Evolutionary conservation across 2,113 vertebrate species (phyloP).

Genomic region (Saguinus imperator): DNA sequence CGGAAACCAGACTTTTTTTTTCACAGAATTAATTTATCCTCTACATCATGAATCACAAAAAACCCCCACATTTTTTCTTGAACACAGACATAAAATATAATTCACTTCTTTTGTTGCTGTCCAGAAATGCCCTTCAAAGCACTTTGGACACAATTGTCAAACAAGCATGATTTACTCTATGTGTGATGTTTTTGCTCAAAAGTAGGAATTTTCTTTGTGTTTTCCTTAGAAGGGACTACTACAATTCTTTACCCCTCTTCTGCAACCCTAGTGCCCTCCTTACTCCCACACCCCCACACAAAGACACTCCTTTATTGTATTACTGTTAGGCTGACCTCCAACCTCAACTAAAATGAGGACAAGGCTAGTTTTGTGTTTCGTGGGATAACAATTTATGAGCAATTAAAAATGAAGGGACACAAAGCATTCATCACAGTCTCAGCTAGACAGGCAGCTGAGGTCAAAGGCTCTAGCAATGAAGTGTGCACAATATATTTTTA

Average conservation of each 20-base stretch:
- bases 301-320: slow-evolving; percentile 91
- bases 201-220: slow-evolving; percentile 82
- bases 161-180: slow-evolving; percentile 78
- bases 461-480: slow-evolving; percentile 93
- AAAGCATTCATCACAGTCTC: slow-evolving; percentile 94
- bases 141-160: slow-evolving; percentile 79
- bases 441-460: slow-evolving; percentile 89
- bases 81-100: slow-evolving; percentile 74
- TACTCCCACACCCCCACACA: slow-evolving; percentile 86
- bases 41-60: slow-evolving; percentile 57
- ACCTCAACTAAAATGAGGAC: slow-evolving; percentile 92
- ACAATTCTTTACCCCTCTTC: slow-evolving; percentile 83
- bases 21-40: slow-evolving; percentile 63
- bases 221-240: slow-evolving; percentile 81
- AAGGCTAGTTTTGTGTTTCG: slow-evolving; percentile 96
- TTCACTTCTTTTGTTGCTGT: slow-evolving; percentile 77
- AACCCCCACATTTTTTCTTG: slow-evolving; percentile 66
- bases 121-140: slow-evolving; percentile 80
- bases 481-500: slow-evolving; percentile 99
- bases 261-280: slow-evolving; percentile 83
- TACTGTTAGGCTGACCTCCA: slow-evolving; percentile 92
- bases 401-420: slow-evolving; percentile 97
- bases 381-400: slow-evolving; percentile 99
- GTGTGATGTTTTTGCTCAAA: slow-evolving; percentile 75
- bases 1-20: neutral